Evolutionary conservation across 92 coral and sea anemone species (phyloP).

Genomic region (Virgularia gustaviana): DNA sequence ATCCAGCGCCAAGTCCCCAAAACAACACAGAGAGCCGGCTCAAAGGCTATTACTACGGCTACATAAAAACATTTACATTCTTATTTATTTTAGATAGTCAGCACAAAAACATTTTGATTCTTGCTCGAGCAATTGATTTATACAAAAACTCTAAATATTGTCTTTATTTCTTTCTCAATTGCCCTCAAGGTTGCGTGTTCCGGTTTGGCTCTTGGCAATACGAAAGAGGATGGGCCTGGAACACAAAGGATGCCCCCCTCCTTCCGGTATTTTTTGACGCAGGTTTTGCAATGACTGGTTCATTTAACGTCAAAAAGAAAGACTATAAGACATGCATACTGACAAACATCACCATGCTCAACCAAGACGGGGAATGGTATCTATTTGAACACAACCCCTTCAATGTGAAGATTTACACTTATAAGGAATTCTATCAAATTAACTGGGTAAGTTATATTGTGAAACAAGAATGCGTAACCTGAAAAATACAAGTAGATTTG

Average conservation of each 20-base stretch:
- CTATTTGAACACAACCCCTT: neutral
- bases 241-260: neutral
- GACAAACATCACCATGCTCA: slow-evolving; percentile 1
- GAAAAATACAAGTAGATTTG: too few relatives aligned
- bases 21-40: too few relatives aligned
- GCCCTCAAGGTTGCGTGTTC: slow-evolving; percentile 14
- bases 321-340: slow-evolving; percentile 8
- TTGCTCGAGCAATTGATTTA: too few relatives aligned
- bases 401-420: neutral
- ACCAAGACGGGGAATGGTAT: neutral
- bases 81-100: too few relatives aligned
- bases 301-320: slow-evolving; percentile 10
- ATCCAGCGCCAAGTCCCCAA: too few relatives aligned
- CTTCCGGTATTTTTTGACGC: neutral
- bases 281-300: slow-evolving; percentile 27
- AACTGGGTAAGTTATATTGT: slow-evolving; percentile 29
- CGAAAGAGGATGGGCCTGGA: slow-evolving; percentile 9
- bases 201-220: slow-evolving; percentile 38
- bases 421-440: neutral
- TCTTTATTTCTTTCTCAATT: neutral
- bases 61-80: too few relatives aligned
- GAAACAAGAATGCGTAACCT: too few relatives aligned
- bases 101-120: too few relatives aligned
- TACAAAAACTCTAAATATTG: neutral
- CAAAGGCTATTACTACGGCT: too few relatives aligned